Conservation (phyloP, 2,888 invertebrate species). For the Lysandra coridon region DNA sequence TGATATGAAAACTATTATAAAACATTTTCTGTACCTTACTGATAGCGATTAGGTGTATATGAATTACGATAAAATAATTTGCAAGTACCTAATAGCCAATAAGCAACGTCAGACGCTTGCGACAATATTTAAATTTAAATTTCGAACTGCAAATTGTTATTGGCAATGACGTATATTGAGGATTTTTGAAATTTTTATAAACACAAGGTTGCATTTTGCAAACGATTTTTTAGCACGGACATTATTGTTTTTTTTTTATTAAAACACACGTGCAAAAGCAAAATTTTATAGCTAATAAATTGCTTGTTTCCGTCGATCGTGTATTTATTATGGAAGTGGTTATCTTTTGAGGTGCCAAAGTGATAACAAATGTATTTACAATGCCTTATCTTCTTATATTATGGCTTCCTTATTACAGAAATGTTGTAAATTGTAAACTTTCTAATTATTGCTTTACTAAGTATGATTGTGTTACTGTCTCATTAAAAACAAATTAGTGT, state of each 20-base stretch:
- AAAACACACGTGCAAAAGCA: background rate
- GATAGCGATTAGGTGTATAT: background rate
- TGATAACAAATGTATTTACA: slow-evolving; percentile 16
- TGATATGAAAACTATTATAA: background rate
- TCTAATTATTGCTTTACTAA: slow-evolving; percentile 6
- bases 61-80: background rate
- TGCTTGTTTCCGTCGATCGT: background rate
- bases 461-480: background rate
- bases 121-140: background rate
- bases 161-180: background rate
- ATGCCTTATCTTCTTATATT: background rate
- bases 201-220: background rate
- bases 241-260: background rate
- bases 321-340: background rate
- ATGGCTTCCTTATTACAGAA: background rate
- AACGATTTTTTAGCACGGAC: background rate
- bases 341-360: background rate
- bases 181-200: background rate
- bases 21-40: background rate
- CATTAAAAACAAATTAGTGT: slow-evolving; percentile 5
- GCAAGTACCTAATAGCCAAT: background rate
- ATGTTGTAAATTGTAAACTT: slow-evolving; percentile 1
- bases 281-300: background rate
- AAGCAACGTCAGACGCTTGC: background rate
- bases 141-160: background rate